A percentile compares a stretch with the other conserved stretches of the same genome.
Evolutionary conservation across 2,888 invertebrate species (phyloP).

Genomic region (Andrena camellia): DNA sequence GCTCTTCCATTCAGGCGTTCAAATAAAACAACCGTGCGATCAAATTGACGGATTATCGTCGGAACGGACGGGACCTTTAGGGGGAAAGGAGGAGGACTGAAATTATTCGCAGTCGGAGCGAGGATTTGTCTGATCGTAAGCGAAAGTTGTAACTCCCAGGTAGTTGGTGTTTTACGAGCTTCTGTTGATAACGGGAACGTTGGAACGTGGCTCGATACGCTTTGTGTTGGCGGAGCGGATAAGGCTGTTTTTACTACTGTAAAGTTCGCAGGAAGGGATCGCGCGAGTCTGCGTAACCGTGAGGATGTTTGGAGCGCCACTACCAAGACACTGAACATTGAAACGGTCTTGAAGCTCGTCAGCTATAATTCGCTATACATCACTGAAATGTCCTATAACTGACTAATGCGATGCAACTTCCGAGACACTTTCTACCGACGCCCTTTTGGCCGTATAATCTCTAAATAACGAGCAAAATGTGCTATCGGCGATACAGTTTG

Average conservation of each 20-base stretch:
- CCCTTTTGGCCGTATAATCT: not conserved
- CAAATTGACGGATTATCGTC: not conserved
- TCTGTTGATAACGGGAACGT: not conserved
- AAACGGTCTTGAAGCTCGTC: not conserved
- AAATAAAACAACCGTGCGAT: not conserved
- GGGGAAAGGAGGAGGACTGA: not conserved
- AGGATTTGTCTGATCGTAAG: conserved; percentile 1
- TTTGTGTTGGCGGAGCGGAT: conserved; percentile 1
- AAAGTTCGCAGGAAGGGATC: not conserved
- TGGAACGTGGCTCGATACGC: not conserved
- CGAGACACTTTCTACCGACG: no score
- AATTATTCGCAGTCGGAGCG: not conserved
- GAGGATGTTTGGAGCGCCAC: no score
- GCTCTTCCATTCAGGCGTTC: not conserved
- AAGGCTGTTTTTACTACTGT: not conserved
- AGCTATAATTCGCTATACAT: not conserved
- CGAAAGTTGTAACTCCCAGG: not conserved
- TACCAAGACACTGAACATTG: not conserved
- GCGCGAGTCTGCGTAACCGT: not conserved
- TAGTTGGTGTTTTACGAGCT: conserved; percentile 6
- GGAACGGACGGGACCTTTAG: not conserved
- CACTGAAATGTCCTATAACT: not conserved
- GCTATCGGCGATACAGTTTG: not conserved
- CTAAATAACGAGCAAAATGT: conserved; percentile 5
- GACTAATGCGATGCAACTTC: not conserved